Evolutionary conservation across 2,888 invertebrate species (phyloP), one percentile per base, ranked within the genome.

Genomic region (Candidula unifasciata): DNA sequence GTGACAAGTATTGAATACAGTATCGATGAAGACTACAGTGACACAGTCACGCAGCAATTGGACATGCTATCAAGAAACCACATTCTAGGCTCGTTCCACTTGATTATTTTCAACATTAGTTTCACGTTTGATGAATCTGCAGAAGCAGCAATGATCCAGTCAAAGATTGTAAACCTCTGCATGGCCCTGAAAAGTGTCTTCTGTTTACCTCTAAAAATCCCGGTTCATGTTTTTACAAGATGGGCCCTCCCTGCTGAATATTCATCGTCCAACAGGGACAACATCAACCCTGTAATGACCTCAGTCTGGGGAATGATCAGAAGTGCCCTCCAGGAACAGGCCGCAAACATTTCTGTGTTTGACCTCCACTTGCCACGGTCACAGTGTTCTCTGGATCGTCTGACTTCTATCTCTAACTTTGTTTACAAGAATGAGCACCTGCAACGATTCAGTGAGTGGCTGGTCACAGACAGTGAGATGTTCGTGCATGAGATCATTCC

Each of bases 251-350:
- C 78, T n/a, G 76, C 79, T 8, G 37, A 68, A 24, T 24, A 13
- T 1, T 73, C 30, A 10, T 21, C 44, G 1, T 16, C 30, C 13
- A 21, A 35, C 27, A 21, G 3, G 16, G 33, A 35, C 2, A 52
- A 21, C 24, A 80, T 86, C 10, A 86, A 83, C 52, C 86, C 86
- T 6, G 27, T 76, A 30, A 76, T 86, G 81, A 78, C 87, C 2
- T 78, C 87, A 13, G 27, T 87, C 24, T 88, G 87, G 87, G 87
- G 87, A 24, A 77, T 88, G 83, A 74, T 68, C 0, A 74, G 87
- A 13, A 85, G 84, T 33, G 87, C 81, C 10, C 37, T 86, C 8
- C 35, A 80, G 30, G 87, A 87, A 35, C 80, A 81, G n/a, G 71
- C 69, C 68, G 66, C 68, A 10, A 77, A 80, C 57, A n/a, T 85